A percentile compares a stretch with the other conserved stretches of the same genome.
phyloP scores from a whole-genome alignment of 2,113 vertebrate genomes.

The Vanacampus margaritifer region DNA sequence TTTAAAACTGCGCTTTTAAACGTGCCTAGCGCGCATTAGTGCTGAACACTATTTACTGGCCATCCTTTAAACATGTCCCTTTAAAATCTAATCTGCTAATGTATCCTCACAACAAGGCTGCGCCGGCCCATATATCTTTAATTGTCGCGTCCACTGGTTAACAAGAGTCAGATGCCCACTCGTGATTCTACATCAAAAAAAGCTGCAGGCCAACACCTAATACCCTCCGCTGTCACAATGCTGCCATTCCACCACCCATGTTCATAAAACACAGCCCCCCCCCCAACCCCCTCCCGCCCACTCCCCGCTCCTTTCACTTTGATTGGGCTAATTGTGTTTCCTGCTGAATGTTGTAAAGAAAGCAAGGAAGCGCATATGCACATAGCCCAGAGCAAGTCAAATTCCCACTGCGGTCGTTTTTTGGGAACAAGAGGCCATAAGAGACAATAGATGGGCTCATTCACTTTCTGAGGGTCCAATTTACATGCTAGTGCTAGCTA shows the following conservation, averaged over 20 bases:
- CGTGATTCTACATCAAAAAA: constrained; percentile 65
- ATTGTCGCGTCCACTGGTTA: constrained; percentile 58
- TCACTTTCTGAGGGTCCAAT: constrained; percentile 65
- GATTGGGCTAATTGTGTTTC: constrained; percentile 74
- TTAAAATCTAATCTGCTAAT: constrained; percentile 75
- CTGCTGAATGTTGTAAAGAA: constrained; percentile 69
- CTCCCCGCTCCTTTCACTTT: constrained; percentile 58
- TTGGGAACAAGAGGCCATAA: constrained; percentile 63
- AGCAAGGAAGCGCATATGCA: constrained; percentile 51
- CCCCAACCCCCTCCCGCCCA: not conserved
- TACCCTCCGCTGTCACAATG: constrained; percentile 67
- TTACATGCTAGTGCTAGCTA: constrained; percentile 61
- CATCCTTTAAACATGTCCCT: constrained; percentile 56
- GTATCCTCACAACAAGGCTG: constrained; percentile 65
- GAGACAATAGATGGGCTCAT: constrained; percentile 71
- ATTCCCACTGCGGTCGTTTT: constrained; percentile 58
- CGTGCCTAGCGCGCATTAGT: constrained; percentile 42
- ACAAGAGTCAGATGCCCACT: constrained; percentile 62
- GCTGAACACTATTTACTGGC: constrained; percentile 58
- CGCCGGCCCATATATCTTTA: constrained; percentile 65
- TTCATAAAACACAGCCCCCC: constrained; percentile 58
- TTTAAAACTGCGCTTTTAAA: constrained; percentile 51
- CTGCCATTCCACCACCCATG: constrained; percentile 63
- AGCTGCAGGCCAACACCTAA: constrained; percentile 58
- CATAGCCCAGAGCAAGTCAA: constrained; percentile 53